Percentiles rank a stretch among this genome's conserved stretches.
phyloP scores from a whole-genome alignment of 1,140 invertebrate species.

The Drosophila carrolli region DNA sequence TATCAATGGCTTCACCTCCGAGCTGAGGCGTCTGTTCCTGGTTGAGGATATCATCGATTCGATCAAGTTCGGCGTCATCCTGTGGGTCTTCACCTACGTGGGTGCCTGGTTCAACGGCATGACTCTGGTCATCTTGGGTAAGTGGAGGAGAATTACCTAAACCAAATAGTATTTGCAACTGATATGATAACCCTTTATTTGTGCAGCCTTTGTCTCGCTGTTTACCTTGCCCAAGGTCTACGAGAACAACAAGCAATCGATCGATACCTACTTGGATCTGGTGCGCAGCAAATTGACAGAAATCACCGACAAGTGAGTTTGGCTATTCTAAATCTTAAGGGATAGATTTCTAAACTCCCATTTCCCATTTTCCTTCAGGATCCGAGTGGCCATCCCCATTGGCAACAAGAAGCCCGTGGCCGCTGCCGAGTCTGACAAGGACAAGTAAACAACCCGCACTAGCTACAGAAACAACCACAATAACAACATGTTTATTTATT shows the following conservation, averaged over 20 bases:
- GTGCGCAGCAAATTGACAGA: slow-evolving; percentile 95
- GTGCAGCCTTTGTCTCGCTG: slow-evolving; percentile 94
- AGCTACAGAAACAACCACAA: slow-evolving; percentile 58
- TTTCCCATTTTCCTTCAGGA: slow-evolving; percentile 87
- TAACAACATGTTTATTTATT: slow-evolving; percentile 79
- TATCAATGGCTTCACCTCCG: slow-evolving; percentile 91
- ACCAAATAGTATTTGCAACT: not conserved
- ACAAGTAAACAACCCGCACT: slow-evolving; percentile 88
- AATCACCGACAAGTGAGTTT: slow-evolving; percentile 93
- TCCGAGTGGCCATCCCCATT: slow-evolving; percentile 95
- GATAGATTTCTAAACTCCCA: not conserved
- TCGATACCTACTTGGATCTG: slow-evolving; percentile 96
- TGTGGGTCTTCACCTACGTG: slow-evolving; percentile 98
- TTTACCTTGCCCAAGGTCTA: slow-evolving; percentile 99
- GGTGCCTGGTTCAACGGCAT: slow-evolving; percentile 99
- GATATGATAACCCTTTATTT: slow-evolving; percentile 55
- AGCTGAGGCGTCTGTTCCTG: slow-evolving; percentile 96
- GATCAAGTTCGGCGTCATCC: slow-evolving; percentile 95
- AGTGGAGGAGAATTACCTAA: slow-evolving; percentile 60
- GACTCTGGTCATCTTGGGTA: slow-evolving; percentile 97
- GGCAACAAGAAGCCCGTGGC: slow-evolving; percentile 89
- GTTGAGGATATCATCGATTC: slow-evolving; percentile 98
- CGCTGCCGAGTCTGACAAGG: slow-evolving; percentile 90
- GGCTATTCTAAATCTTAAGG: not conserved
- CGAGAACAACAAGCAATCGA: slow-evolving; percentile 98